Percentiles rank a stretch among this genome's conserved stretches.
phyloP scores from a whole-genome alignment of 2,888 invertebrate species.

The Dynastes hyllus region DNA sequence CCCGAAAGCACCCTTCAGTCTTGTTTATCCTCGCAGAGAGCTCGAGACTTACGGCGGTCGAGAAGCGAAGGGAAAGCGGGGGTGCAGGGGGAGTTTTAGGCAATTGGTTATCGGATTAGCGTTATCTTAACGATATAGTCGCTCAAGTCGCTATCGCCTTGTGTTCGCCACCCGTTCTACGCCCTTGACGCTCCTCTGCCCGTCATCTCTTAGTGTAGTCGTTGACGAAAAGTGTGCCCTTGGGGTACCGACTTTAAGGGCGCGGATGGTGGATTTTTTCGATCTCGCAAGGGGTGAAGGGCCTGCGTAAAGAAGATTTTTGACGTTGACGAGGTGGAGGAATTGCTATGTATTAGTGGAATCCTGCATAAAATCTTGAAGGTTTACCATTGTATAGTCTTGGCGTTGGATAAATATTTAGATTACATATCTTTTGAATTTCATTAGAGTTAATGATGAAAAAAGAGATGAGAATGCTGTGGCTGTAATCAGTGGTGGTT shows the following conservation, averaged over 20 bases:
- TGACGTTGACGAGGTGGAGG: not conserved
- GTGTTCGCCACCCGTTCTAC: conserved; percentile 43
- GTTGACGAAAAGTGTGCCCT: conserved; percentile 12
- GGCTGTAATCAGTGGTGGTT: too few relatives aligned
- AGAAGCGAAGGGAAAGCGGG: conserved; percentile 59
- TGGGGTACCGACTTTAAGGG: not conserved
- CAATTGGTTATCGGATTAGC: conserved; percentile 73
- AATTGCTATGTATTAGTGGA: not conserved
- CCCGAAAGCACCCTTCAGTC: conserved; percentile 55
- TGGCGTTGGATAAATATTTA: too few relatives aligned
- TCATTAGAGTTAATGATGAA: too few relatives aligned
- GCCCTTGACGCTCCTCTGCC: not conserved
- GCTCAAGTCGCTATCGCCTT: conserved; percentile 64
- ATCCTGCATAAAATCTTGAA: not conserved
- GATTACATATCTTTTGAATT: too few relatives aligned
- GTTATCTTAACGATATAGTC: conserved; percentile 72
- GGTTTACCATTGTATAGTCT: not conserved
- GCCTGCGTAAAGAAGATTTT: not conserved
- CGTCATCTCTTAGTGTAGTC: conserved; percentile 2
- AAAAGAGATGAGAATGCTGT: too few relatives aligned
- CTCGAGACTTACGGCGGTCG: not conserved
- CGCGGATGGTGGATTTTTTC: conserved; percentile 11
- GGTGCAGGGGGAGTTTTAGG: conserved; percentile 54
- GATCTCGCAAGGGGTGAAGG: not conserved
- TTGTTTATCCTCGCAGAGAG: conserved; percentile 65